Evolutionary conservation across 1,140 invertebrate species (phyloP).

Genomic region (Heliconius melpomene): DNA sequence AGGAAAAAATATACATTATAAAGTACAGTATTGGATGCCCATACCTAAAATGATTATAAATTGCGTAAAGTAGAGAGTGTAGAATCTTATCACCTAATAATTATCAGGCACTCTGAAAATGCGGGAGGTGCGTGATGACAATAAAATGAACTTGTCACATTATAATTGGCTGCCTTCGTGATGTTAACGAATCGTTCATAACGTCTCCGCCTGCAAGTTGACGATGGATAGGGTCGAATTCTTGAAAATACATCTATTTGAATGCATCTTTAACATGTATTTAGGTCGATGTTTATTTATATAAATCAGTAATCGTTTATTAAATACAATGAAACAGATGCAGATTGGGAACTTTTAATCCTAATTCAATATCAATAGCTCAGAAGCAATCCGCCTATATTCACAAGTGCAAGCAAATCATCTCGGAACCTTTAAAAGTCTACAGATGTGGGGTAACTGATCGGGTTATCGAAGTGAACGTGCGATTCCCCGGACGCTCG

Average conservation of each 20-base stretch:
- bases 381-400: constrained; percentile 51
- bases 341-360: constrained; percentile 58
- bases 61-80: background rate
- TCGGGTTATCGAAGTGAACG: constrained; percentile 54
- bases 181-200: constrained; percentile 20
- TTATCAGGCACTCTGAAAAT: background rate
- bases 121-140: background rate
- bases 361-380: constrained; percentile 44
- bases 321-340: constrained; percentile 53
- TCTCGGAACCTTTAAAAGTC: constrained; percentile 49
- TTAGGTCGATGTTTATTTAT: constrained; percentile 43
- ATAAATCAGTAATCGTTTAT: constrained; percentile 59
- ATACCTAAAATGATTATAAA: background rate
- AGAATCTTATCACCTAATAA: background rate
- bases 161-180: background rate
- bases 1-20: no score
- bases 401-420: constrained; percentile 38
- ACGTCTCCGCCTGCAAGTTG: background rate
- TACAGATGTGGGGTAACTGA: constrained; percentile 49
- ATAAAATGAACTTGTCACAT: constrained; percentile 9
- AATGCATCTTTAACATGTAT: background rate
- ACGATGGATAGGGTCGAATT: constrained; percentile 28
- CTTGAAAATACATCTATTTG: constrained; percentile 15
- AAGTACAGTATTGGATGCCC: background rate
- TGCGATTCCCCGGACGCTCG: constrained; percentile 62